Percentiles rank a stretch among this genome's conserved stretches.
Evolutionary conservation across 2,113 vertebrate species (phyloP).

Genomic region (Panurus biarmicus): DNA sequence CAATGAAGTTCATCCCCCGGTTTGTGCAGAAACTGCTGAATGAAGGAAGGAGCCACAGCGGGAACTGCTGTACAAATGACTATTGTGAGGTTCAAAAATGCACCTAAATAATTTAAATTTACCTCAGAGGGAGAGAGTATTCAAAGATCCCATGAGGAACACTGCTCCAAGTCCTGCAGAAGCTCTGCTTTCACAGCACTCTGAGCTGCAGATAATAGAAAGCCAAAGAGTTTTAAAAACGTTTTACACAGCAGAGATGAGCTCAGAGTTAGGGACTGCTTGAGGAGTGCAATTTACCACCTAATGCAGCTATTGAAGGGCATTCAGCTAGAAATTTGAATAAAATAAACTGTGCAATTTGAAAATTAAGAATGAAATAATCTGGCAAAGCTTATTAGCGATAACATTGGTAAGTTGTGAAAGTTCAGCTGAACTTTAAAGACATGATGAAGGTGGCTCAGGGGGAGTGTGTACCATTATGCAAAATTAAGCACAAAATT

Average conservation of each 20-base stretch:
- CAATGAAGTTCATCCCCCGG: fast-evolving
- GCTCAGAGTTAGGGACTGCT: neutral
- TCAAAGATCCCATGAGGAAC: neutral
- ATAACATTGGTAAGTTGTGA: neutral
- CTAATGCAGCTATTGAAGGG: neutral
- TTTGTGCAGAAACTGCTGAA: neutral
- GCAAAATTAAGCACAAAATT: conserved; percentile 51
- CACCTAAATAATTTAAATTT: neutral
- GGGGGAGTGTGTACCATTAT: conserved; percentile 43
- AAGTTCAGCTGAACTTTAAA: conserved; percentile 39
- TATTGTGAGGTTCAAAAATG: neutral
- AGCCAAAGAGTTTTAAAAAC: neutral
- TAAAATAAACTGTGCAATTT: neutral
- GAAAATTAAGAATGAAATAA: neutral
- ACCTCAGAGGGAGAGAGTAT: neutral
- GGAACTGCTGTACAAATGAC: neutral
- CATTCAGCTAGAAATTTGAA: neutral
- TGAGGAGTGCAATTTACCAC: neutral
- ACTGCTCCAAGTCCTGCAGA: neutral
- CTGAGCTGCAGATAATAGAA: neutral
- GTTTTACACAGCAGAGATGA: neutral
- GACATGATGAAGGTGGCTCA: neutral
- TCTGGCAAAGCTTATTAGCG: neutral
- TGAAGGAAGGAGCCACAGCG: fast-evolving
- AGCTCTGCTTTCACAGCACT: neutral